These are phyloP conservation scores for Cossypha niveicapilla DNA, from an alignment of 2,797 vertebrate species.

Conservation along the genomic window DNA sequence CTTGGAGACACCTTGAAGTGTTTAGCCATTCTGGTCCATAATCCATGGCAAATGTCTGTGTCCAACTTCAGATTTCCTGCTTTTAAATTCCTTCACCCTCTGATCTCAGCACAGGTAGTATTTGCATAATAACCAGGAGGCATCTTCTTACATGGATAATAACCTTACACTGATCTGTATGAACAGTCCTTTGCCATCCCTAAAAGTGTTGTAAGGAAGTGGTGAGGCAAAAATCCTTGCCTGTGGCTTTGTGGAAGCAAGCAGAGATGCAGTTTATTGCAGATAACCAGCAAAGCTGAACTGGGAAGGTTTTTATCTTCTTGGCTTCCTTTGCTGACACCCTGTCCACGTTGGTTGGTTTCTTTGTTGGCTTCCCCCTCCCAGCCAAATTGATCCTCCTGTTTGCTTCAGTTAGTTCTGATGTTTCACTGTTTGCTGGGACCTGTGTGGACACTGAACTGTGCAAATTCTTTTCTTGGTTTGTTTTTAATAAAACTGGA, in stretches of 20 bases:
- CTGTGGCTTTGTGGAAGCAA: neutral
- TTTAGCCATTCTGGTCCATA: neutral
- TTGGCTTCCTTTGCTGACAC: neutral
- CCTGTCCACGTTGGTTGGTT: neutral
- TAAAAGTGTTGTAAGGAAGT: accelerated
- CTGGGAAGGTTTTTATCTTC: neutral
- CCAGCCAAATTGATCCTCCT: neutral
- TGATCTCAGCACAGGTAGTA: neutral
- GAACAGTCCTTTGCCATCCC: neutral
- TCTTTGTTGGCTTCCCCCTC: neutral
- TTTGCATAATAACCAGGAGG: neutral
- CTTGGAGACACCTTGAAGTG: neutral
- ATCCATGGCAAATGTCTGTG: neutral
- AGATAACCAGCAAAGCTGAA: neutral
- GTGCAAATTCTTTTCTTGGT: neutral
- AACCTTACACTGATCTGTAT: accelerated
- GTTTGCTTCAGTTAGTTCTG: neutral
- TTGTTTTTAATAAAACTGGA: neutral
- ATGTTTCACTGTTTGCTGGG: neutral
- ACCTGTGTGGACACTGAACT: neutral
- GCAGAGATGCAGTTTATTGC: neutral
- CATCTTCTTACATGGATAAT: neutral
- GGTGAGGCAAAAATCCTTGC: neutral
- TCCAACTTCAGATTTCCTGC: neutral
- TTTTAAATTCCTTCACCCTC: neutral